Conservation (phyloP, 2,888 invertebrate genomes). For the Tinea trinotella region DNA sequence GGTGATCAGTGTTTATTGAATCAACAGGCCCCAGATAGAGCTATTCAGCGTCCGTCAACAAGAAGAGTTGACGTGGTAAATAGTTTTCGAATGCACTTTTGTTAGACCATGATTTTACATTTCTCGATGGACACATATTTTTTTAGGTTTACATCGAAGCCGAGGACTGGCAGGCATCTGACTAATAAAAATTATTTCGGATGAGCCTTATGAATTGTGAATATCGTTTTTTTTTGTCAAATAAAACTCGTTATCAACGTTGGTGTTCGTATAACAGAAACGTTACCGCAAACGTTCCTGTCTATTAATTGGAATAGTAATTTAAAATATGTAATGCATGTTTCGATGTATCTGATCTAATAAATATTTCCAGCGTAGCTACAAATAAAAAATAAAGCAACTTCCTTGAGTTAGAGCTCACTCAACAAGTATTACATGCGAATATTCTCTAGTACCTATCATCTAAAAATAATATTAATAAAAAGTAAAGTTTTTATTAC, state of each 20-base stretch:
- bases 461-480: not conserved
- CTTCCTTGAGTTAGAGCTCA: too few relatives aligned
- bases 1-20: conserved; percentile 18
- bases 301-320: too few relatives aligned
- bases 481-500: not conserved
- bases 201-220: conserved; percentile 10
- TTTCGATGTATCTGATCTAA: too few relatives aligned
- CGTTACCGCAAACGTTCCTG: too few relatives aligned
- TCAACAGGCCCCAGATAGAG: conserved; percentile 17
- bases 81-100: conserved; percentile 18
- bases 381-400: too few relatives aligned
- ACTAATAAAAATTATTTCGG: conserved; percentile 18
- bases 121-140: conserved; percentile 12
- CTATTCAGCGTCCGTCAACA: conserved; percentile 18
- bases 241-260: conserved; percentile 5
- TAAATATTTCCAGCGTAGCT: too few relatives aligned
- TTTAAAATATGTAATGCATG: too few relatives aligned
- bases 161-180: conserved; percentile 10
- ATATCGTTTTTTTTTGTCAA: not conserved
- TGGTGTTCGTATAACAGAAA: conserved; percentile 4
- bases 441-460: not conserved
- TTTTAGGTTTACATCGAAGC: not conserved
- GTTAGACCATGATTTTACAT: conserved; percentile 15
- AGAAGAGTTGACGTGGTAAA: conserved; percentile 17
- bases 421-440: too few relatives aligned